Conservation (phyloP, 2,113 vertebrate genomes). For the Cercocebus atys region DNA sequence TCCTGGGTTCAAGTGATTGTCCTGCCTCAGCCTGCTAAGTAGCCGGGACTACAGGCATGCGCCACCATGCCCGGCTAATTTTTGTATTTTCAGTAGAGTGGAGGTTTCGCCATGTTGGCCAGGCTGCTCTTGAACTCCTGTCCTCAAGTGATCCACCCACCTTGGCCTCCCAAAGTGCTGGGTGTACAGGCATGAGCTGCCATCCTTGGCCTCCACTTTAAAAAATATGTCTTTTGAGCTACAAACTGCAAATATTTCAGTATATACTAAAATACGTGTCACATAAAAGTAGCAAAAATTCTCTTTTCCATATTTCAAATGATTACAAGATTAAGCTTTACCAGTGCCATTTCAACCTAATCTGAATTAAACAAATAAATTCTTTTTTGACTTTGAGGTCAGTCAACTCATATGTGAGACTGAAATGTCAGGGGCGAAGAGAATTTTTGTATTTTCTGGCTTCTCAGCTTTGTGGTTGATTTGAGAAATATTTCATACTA, state of each 20-base stretch:
- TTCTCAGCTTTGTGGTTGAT: not conserved
- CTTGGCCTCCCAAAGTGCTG: no score
- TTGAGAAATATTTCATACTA: slow-evolving; percentile 1
- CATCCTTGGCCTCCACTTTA: no score
- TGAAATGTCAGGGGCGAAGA: not conserved
- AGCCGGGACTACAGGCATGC: no score
- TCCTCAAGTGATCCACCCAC: no score
- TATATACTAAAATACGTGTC: not conserved
- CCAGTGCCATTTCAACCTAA: not conserved
- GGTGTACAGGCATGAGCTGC: no score
- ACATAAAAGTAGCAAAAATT: not conserved
- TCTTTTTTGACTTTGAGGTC: slow-evolving; percentile 10
- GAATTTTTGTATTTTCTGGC: slow-evolving; percentile 11
- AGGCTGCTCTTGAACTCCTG: no score
- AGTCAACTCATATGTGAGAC: not conserved
- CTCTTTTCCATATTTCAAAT: not conserved
- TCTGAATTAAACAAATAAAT: not conserved
- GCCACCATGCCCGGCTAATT: no score
- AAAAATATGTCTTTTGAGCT: not conserved
- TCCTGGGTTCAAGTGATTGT: no score
- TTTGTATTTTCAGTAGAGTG: no score
- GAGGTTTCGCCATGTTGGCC: no score
- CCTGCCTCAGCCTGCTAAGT: no score
- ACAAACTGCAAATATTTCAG: not conserved
- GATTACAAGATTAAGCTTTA: not conserved